phyloP scores from a whole-genome alignment of 92 coral and sea anemone genomes.

The Pocillopora grandis region DNA sequence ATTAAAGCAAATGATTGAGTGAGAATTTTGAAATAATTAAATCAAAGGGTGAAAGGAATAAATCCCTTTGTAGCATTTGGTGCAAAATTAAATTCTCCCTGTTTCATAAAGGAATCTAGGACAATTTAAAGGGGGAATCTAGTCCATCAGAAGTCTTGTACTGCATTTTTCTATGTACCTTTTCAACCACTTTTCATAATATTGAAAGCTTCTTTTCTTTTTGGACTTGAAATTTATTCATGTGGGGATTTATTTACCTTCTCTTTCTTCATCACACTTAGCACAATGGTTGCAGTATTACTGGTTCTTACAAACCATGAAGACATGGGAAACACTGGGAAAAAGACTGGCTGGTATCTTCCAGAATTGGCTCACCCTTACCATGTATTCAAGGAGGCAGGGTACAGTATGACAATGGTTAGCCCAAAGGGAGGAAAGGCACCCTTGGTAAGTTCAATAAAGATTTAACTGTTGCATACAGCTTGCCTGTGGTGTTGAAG shows the following conservation, averaged over 20 bases:
- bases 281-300: conserved; percentile 71
- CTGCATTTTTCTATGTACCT: no score
- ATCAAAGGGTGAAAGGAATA: no score
- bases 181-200: no score
- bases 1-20: no score
- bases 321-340: conserved; percentile 76
- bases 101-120: no score
- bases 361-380: conserved; percentile 97
- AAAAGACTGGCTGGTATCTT: conserved; percentile 92
- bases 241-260: background rate
- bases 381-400: conserved; percentile 82
- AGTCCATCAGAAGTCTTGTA: no score
- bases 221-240: background rate
- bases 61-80: no score
- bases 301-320: conserved; percentile 85
- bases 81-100: no score
- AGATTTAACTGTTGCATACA: background rate
- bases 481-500: background rate
- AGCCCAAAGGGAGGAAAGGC: conserved; percentile 95
- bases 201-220: background rate
- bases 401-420: conserved; percentile 66
- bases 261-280: background rate
- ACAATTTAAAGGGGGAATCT: no score
- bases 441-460: conserved; percentile 73
- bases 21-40: no score